Evolutionary conservation across 1,140 invertebrate species (phyloP), one percentile per base, ranked within the genome.

Genomic region (Globodera rostochiensis): DNA sequence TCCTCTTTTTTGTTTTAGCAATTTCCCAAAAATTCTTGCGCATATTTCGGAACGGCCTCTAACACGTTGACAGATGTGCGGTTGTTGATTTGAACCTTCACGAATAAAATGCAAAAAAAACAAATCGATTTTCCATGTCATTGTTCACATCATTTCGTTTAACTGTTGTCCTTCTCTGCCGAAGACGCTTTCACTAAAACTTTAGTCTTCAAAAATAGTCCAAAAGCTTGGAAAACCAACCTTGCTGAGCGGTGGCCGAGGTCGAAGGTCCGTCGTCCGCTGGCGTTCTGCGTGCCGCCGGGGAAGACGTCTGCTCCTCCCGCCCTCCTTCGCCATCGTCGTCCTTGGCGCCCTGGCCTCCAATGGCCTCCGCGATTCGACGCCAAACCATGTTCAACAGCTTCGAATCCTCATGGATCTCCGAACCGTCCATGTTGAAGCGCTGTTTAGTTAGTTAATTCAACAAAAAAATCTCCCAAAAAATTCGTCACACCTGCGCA

Each of bases 361-460:
- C 57, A 15, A 64, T 64, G 13, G 57, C 57, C 69, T 82, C 69
- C 8, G 53, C 47, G 5, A 84, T 80, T 36, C 69, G 50, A 53
- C 71, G 70, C 82, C 82, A 83, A 13, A 84, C 80, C 15, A 81
- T 49, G 25, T 83, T 70, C n/a, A 83, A 80, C 8, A 83, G 53
- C n/a, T 69, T 78, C 15, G 82, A 84, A 21, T 83, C 74, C 15
- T 83, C 73, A 46, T 77, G 69, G 49, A 83, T 83, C 21, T 83
- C 75, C 9, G 82, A 83, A 3, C 82, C 82, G 21, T 83, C 82
- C 21, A 71, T 76, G 45, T 83, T 83, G 83, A 57, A 83, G 7
- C 60, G 67, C 80, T 81, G 25, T 21, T 67, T 6, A 82, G 4
- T 67, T 6, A 82, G 4, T 36, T 36, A 36, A 36, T 36, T 36